Evolutionary conservation across 1,140 invertebrate genomes (phyloP), one percentile per base, ranked within the genome.

Genomic region (Pollicipes pollicipes): DNA sequence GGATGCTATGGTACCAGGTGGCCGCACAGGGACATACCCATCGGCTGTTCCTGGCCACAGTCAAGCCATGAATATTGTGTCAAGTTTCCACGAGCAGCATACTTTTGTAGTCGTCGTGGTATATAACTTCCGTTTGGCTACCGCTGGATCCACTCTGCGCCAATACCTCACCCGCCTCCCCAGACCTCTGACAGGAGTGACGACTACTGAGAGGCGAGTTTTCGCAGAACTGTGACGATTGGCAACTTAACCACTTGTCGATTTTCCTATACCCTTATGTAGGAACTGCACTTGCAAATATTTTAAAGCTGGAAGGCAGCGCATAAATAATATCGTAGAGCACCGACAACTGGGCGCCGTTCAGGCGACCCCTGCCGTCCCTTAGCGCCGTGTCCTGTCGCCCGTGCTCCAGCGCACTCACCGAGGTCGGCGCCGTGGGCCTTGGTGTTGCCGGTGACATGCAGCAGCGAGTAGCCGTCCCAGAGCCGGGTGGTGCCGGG

Each of bases 401-500:
- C 4, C n/a, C 21, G 3, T 64, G 63, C n/a, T 8, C 63, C 4
- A 4, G 24, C 63, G 32, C 32, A 73, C 77, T 82, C 83, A 88
- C 93, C 95, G 76, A 98, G 84, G 83, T 98, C 96, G 85, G 98
- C 95, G 70, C 90, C 91, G 77, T 92, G 87, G 0, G 95, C 86
- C 78, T 89, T 88, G 73, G 89, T 88, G 81, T 96, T 93, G 68
- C 91, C 95, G 79, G 94, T 89, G 71, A 97, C 89, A 77, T 97
- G 93, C 0, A 98, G 84, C 0, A 99, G 82, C 30, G 94, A 98
- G 80, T 92, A 99, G 71, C 97, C 97, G 73, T 91, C 88, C 96
- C 97, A 99, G 69, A 99, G 76, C 78, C 88, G 86, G 0, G 85
- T 81, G 0, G 93, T 92, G 71, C 90, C 88, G 68, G 76, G 77